phyloP scores from a whole-genome alignment of 2,888 invertebrate species.

The Erebia epiphron region DNA sequence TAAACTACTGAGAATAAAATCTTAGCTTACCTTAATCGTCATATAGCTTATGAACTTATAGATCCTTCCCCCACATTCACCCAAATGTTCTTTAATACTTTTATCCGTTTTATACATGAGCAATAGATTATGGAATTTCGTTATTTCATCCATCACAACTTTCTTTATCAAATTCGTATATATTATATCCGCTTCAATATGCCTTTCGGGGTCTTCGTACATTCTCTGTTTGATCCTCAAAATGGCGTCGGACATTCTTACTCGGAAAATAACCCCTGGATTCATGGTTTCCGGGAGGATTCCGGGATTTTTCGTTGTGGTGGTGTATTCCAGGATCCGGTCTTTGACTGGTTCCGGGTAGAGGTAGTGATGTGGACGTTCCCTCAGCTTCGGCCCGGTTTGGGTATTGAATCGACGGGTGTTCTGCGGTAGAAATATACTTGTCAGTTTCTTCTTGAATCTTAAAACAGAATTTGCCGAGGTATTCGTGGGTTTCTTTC shows the following conservation, averaged over 20 bases:
- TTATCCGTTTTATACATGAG: constrained; percentile 76
- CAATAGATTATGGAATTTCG: constrained; percentile 71
- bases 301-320: constrained; percentile 64
- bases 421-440: constrained; percentile 56
- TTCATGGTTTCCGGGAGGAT: constrained; percentile 76
- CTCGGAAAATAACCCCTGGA: constrained; percentile 74
- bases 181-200: constrained; percentile 75
- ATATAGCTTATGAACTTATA: constrained; percentile 78
- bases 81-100: constrained; percentile 74
- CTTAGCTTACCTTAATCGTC: constrained; percentile 50
- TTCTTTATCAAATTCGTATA: constrained; percentile 76
- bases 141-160: constrained; percentile 75
- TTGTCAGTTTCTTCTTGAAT: constrained; percentile 40
- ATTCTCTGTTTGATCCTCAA: constrained; percentile 72
- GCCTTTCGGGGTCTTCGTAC: constrained; percentile 75
- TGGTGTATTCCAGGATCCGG: constrained; percentile 64
- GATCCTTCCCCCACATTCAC: constrained; percentile 73
- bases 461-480: not conserved
- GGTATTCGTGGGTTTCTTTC: not conserved
- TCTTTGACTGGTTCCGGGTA: constrained; percentile 76
- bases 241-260: constrained; percentile 76
- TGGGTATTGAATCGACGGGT: constrained; percentile 59
- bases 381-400: constrained; percentile 67
- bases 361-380: constrained; percentile 71
- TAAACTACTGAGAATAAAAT: not conserved